These are phyloP conservation scores for Apamea crenata DNA, from an alignment of 2,888 invertebrate species.

Conservation along the genomic window DNA sequence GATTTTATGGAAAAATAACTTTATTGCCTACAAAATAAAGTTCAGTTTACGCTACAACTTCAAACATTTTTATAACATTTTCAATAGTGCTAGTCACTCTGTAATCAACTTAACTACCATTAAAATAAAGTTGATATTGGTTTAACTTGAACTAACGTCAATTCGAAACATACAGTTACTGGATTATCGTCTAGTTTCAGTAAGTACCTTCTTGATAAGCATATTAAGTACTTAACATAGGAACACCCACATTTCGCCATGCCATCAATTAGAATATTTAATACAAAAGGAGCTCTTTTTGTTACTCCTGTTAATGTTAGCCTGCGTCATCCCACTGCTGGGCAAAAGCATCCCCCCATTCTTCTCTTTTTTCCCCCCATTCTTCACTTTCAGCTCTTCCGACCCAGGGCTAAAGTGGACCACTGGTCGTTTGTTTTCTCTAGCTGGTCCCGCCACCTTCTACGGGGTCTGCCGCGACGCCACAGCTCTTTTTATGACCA, in stretches of 20 bases:
- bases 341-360: not conserved
- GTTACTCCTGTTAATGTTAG: not conserved
- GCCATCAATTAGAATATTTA: too few relatives aligned
- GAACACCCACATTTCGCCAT: not conserved
- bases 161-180: too few relatives aligned
- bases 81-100: too few relatives aligned
- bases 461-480: not conserved
- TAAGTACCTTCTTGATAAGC: not conserved
- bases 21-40: too few relatives aligned
- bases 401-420: not conserved
- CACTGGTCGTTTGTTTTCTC: not conserved
- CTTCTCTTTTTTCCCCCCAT: too few relatives aligned
- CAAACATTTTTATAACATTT: too few relatives aligned
- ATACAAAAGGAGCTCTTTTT: too few relatives aligned
- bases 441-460: not conserved
- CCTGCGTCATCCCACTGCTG: not conserved
- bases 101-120: too few relatives aligned
- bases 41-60: too few relatives aligned
- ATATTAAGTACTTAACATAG: not conserved
- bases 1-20: too few relatives aligned
- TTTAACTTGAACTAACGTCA: too few relatives aligned
- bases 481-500: not conserved
- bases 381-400: not conserved
- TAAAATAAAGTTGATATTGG: too few relatives aligned
- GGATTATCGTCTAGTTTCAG: slow-evolving; percentile 1